Evolutionary conservation across 2,888 invertebrate genomes (phyloP).

Genomic region (Eristalis pertinax): DNA sequence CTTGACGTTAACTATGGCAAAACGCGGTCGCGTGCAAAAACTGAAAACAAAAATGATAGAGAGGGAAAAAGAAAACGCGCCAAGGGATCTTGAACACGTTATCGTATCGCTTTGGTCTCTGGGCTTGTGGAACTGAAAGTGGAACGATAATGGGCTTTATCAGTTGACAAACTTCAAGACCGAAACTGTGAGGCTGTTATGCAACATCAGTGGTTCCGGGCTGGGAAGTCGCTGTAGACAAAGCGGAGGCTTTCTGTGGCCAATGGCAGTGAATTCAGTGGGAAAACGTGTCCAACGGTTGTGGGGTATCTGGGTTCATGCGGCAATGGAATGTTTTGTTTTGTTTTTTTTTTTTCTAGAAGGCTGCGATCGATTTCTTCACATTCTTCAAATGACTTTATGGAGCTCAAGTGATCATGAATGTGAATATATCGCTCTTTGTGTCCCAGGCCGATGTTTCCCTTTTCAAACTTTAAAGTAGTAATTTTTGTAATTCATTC

Average conservation of each 20-base stretch:
- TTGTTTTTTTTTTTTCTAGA: too few relatives aligned
- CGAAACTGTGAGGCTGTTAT: not conserved
- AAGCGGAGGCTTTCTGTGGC: not conserved
- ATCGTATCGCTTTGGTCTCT: not conserved
- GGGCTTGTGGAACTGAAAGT: not conserved
- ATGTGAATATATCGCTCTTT: too few relatives aligned
- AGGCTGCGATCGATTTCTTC: too few relatives aligned
- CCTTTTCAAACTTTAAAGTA: too few relatives aligned
- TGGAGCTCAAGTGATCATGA: too few relatives aligned
- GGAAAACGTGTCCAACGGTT: not conserved
- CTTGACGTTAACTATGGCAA: constrained; percentile 14
- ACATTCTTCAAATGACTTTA: too few relatives aligned
- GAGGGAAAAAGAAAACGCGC: not conserved
- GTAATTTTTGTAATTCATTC: too few relatives aligned
- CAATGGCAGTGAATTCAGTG: not conserved
- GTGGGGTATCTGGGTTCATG: not conserved
- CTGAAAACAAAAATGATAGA: not conserved
- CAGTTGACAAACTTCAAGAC: constrained; percentile 1
- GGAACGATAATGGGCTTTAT: not conserved
- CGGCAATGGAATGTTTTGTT: too few relatives aligned
- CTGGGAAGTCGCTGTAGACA: not conserved
- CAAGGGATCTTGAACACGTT: not conserved
- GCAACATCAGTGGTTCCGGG: not conserved
- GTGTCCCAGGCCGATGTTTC: too few relatives aligned
- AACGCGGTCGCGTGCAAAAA: constrained; percentile 20